Percentiles rank a stretch among this genome's conserved stretches.
Conservation (phyloP, 2,888 invertebrate species). For the Lepidochitona cinerea region DNA sequence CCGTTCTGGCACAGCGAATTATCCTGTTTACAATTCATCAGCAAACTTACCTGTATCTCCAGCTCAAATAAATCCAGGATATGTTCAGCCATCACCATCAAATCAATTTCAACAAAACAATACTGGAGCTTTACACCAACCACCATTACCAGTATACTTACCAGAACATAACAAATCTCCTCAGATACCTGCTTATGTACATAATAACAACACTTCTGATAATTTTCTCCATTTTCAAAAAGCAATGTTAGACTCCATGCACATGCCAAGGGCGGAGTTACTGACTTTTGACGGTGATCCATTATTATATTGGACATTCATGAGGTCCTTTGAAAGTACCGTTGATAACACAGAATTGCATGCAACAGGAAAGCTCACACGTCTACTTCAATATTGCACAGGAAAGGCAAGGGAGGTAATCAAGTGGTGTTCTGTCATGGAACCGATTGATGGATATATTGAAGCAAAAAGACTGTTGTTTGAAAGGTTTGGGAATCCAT, state of each 20-base stretch:
- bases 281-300: not conserved
- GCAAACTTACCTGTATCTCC: too few species aligned
- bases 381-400: not conserved
- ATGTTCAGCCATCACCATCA: too few species aligned
- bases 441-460: not conserved
- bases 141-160: too few species aligned
- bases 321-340: not conserved
- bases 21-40: too few species aligned
- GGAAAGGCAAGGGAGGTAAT: not conserved
- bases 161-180: too few species aligned
- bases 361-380: not conserved
- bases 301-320: not conserved
- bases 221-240: not conserved
- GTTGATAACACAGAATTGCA: not conserved
- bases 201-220: too few species aligned
- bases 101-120: too few species aligned
- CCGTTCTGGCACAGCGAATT: too few species aligned
- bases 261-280: not conserved
- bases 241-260: not conserved
- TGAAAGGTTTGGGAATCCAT: not conserved
- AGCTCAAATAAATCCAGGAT: too few species aligned
- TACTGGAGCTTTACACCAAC: too few species aligned
- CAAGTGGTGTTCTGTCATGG: not conserved
- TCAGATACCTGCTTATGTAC: too few species aligned
- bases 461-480: not conserved